Percentiles rank a stretch among this genome's conserved stretches.
phyloP scores from a whole-genome alignment of 2,797 vertebrate genomes.

The Sylvilagus floridanus region DNA sequence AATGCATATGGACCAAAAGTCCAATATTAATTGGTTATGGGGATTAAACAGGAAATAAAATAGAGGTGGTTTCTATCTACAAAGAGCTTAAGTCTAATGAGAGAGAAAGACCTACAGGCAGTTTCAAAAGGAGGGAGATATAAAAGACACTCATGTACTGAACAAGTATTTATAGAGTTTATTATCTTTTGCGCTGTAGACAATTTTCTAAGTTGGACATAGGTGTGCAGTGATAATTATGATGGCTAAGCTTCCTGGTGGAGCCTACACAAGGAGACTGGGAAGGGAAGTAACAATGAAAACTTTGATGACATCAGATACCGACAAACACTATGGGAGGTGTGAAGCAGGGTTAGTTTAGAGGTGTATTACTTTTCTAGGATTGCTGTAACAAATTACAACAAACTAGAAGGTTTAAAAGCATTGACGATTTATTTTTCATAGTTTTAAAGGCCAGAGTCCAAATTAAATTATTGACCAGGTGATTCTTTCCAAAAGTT shows the following conservation, averaged over 20 bases:
- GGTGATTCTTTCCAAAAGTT: neutral
- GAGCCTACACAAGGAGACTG: neutral
- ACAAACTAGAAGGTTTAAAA: too few species aligned
- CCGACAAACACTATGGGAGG: neutral
- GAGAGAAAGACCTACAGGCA: neutral
- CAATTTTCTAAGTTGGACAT: neutral
- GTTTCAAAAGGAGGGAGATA: neutral
- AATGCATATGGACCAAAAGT: neutral
- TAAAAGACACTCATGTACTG: neutral
- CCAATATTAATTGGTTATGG: neutral
- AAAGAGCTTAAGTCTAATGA: neutral
- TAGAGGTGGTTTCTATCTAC: neutral
- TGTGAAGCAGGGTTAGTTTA: neutral
- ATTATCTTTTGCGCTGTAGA: neutral
- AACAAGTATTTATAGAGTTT: neutral
- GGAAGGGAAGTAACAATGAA: neutral
- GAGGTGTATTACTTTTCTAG: neutral
- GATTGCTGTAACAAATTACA: too few species aligned
- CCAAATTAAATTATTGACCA: neutral
- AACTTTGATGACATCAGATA: neutral
- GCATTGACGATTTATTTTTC: too few species aligned
- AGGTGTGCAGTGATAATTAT: neutral
- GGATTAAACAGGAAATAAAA: neutral
- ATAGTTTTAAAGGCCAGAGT: neutral
- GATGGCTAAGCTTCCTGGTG: neutral